phyloP scores from a whole-genome alignment of 2,113 vertebrate genomes.

The Amphiprion percula region DNA sequence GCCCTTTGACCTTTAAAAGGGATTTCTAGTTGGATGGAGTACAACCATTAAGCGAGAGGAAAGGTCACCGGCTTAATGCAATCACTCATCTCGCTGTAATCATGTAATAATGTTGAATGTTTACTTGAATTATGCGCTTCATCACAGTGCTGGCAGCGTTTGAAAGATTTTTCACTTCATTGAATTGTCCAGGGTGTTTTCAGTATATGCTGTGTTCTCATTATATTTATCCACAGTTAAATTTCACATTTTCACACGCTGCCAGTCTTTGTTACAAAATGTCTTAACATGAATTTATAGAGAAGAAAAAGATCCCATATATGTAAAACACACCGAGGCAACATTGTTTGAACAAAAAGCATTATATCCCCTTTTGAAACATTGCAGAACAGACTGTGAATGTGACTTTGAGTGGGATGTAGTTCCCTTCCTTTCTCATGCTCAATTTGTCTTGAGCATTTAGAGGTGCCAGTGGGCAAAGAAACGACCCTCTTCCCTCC shows the following conservation, averaged over 20 bases:
- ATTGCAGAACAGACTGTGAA: constrained; percentile 11
- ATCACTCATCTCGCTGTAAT: constrained; percentile 40
- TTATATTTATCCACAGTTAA: neutral
- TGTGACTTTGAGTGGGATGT: constrained; percentile 9
- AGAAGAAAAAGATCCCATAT: neutral
- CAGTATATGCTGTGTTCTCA: neutral
- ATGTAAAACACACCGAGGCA: neutral
- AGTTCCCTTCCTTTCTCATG: constrained; percentile 6
- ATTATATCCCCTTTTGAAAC: neutral
- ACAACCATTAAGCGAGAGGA: constrained; percentile 37
- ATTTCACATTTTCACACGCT: constrained; percentile 1
- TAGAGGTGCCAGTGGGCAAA: constrained; percentile 37
- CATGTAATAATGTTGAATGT: constrained; percentile 37
- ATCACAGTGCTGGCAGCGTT: neutral
- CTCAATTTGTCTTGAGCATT: constrained; percentile 29
- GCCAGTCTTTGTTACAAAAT: neutral
- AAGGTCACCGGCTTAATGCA: constrained; percentile 41
- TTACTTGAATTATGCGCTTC: constrained; percentile 13
- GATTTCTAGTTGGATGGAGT: constrained; percentile 45
- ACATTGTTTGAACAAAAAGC: constrained; percentile 8
- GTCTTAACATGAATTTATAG: neutral
- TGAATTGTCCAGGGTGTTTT: neutral
- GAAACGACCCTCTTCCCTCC: constrained; percentile 32
- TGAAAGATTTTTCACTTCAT: constrained; percentile 1
- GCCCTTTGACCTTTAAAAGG: constrained; percentile 63